Base-by-base conservation (phyloP, 2,888 invertebrate species). In the Drosophila stalkeri region DNA sequence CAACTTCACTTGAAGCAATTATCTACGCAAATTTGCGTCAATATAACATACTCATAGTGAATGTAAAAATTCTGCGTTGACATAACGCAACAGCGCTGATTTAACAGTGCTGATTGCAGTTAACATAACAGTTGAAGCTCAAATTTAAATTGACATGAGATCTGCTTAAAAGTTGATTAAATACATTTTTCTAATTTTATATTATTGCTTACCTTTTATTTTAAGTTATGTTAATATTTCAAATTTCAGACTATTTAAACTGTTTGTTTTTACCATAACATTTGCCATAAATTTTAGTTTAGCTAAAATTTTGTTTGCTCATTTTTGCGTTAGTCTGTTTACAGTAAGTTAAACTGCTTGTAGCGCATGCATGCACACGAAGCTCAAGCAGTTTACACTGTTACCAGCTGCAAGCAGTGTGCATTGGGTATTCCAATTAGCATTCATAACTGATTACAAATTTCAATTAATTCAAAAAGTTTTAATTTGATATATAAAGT, bases 351-450 rank as follows among this genome's bases (percentile, higher is more conserved):
- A 3, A 33, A 67, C 65, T 67, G 41, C 67, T 55, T 61, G 20
- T 55, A 18, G 2, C 9, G 2, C 7, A 18, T n/a, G 57, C n/a
- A 12, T 6, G 61, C 49, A 49, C 12, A 6, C 49, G 9, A 66
- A 63, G 3, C 7, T 3, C 49, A 31, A 66, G 63, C 66, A 67
- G 69, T 37, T 7, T 18, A 0, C 8, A 9, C 9, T 31, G n/a
- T 20, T 18, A 11, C 3, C 35, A 6, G 1, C 3, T 3, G 11
- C n/a, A 72, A 71, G 72, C 64, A 72, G 74, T 64, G 64, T 7
- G 0, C 18, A 1, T n/a, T 31, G 4, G 20, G n/a, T 47, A n/a
- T 23, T 49, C 23, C 33, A 39, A 60, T 60, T 14, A 18, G 44
- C 0, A 44, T 7, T 11, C 18, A 3, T 3, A 20, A 43, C 16